Percentiles rank a stretch among this genome's conserved stretches.
These are phyloP conservation scores for Cervus canadensis DNA, from an alignment of 2,113 vertebrate species.

Conservation along the genomic window DNA sequence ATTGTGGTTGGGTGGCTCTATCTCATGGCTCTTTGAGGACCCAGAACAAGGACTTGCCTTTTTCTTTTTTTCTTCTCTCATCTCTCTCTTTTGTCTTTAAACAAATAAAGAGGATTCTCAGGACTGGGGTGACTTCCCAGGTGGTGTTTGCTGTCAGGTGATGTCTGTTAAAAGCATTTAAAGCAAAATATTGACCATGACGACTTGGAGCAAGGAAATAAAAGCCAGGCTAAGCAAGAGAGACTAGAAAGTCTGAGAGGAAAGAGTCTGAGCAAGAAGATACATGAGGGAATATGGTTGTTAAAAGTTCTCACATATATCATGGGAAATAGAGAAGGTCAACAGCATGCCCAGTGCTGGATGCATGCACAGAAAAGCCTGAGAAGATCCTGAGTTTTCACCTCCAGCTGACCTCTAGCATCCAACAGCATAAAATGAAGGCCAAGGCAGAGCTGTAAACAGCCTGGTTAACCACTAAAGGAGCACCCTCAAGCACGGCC, in stretches of 20 bases:
- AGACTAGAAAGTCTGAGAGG: not conserved
- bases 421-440: not conserved
- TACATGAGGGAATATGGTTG: not conserved
- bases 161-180: not conserved
- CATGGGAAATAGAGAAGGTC: not conserved
- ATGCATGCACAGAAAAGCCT: not conserved
- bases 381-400: not conserved
- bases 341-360: not conserved
- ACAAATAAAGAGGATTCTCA: not conserved
- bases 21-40: not conserved
- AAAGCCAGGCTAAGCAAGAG: not conserved
- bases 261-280: not conserved
- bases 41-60: not conserved
- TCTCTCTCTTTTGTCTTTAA: not conserved
- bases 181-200: not conserved
- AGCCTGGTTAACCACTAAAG: not conserved
- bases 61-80: not conserved
- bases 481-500: not conserved
- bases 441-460: not conserved
- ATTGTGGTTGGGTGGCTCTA: not conserved
- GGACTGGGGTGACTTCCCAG: not conserved
- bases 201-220: not conserved
- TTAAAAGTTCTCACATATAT: not conserved
- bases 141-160: not conserved
- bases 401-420: not conserved